Base-by-base conservation (phyloP, 2,888 invertebrate genomes). In the Kuschelorhynchus macadamiae region DNA sequence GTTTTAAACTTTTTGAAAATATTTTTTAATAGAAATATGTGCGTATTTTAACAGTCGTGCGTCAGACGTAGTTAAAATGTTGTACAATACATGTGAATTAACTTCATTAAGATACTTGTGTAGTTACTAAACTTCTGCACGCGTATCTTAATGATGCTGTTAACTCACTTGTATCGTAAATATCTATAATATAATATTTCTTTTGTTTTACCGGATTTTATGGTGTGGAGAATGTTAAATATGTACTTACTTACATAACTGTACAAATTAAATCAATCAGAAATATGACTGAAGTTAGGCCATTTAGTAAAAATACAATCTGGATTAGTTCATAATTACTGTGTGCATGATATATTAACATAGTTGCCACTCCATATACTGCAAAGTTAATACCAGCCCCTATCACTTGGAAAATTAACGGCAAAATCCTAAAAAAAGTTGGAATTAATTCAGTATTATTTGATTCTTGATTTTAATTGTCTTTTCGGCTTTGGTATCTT, bases 211-310 rank as follows among this genome's bases (percentile, higher is more conserved):
- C 7, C 4, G 3, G 25, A 18, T 30, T 44, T 17, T 44, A 14
- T 39, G 16, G 4, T 2, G 12, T 39, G n/a, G 20, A 46, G 8
- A 2, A 16, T 21, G 14, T 14, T 8, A n/a, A n/a, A n/a, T n/a
- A 20, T 0, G 1, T 44, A 50, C 18, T 32, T 36, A 62, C 67
- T 70, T 41, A 70, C 70, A 67, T 25, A n/a, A 70, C 59, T 55
- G 52, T 70, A 20, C 66, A 62, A 2, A 41, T 44, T 4, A 67
- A 30, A 59, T 70, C 70, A 3, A 67, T 59, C 5, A 67, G 16
- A 47, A 66, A 70, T 11, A 67, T n/a, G n/a, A 66, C 17, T 16
- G 57, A 32, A 12, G 36, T 41, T 18, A 52, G 9, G 8, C 62
- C 70, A 32, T 63, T 41, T 25, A 62, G 21, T 3, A 53, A 36